A percentile compares a stretch with the other conserved stretches of the same genome.
Conservation (phyloP, 2,888 invertebrate species). For the Athripsodes cinereus region DNA sequence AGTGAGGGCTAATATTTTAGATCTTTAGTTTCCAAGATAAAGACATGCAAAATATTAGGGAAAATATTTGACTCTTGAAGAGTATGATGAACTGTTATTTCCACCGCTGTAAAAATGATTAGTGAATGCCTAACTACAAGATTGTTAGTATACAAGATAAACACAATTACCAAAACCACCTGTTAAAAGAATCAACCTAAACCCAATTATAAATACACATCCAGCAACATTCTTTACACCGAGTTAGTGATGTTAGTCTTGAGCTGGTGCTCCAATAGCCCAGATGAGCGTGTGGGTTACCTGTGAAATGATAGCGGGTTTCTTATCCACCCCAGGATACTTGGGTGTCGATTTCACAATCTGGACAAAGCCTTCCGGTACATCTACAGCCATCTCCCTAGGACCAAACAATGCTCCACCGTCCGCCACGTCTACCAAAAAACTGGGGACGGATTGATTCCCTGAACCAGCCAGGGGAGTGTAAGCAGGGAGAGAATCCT, state of each 20-base stretch:
- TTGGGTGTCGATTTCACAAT: slow-evolving; percentile 70
- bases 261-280: slow-evolving; percentile 10
- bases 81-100: too few species aligned
- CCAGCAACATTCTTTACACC: not conserved
- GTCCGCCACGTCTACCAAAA: slow-evolving; percentile 34
- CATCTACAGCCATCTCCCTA: slow-evolving; percentile 77
- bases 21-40: too few species aligned
- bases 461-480: slow-evolving; percentile 41
- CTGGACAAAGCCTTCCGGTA: slow-evolving; percentile 82
- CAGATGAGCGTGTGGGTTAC: slow-evolving; percentile 12
- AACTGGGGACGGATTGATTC: slow-evolving; percentile 43
- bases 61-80: too few species aligned
- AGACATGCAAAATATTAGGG: too few species aligned
- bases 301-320: slow-evolving; percentile 38
- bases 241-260: not conserved
- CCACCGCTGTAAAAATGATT: too few species aligned
- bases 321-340: slow-evolving; percentile 57
- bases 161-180: too few species aligned
- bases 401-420: slow-evolving; percentile 33
- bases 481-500: slow-evolving; percentile 35
- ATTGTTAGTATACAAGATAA: too few species aligned
- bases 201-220: not conserved
- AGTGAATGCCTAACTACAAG: too few species aligned
- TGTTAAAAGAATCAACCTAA: too few species aligned
- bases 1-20: too few species aligned